Conservation (phyloP, 2,888 invertebrate species). For the Aelia acuminata region DNA sequence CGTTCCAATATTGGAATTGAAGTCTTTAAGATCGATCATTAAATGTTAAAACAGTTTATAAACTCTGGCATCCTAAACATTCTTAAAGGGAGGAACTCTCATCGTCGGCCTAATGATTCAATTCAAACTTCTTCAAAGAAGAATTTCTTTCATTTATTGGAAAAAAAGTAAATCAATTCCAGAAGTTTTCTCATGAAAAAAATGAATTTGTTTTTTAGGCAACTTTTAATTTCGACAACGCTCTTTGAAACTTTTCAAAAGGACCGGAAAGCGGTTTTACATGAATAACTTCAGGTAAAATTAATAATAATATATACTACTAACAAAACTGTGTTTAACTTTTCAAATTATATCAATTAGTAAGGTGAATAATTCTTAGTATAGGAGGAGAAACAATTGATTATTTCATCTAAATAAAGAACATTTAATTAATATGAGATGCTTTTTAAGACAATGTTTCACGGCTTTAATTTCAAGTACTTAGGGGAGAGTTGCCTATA, state of each 20-base stretch:
- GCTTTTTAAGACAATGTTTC: no score
- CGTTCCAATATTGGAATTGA: neutral
- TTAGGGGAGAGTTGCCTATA: no score
- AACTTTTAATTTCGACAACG: constrained; percentile 13
- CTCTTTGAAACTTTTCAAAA: neutral
- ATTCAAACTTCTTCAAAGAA: constrained; percentile 35
- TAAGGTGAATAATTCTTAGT: no score
- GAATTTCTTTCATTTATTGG: constrained; percentile 38
- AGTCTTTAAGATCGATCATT: neutral
- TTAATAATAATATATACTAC: no score
- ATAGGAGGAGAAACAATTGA: no score
- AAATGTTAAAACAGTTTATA: neutral
- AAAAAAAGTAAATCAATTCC: constrained; percentile 34
- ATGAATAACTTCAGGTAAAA: neutral
- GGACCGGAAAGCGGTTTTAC: neutral
- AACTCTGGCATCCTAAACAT: neutral
- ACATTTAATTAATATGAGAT: no score
- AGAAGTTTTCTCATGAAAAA: neutral
- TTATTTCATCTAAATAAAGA: no score
- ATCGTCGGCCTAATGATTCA: neutral
- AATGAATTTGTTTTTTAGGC: constrained; percentile 20
- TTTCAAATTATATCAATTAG: no score
- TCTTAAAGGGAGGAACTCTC: neutral
- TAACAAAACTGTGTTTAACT: no score
- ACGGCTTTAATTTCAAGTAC: no score